Base-by-base conservation (phyloP, 1,140 invertebrate species). In the Cydia strobilella region DNA sequence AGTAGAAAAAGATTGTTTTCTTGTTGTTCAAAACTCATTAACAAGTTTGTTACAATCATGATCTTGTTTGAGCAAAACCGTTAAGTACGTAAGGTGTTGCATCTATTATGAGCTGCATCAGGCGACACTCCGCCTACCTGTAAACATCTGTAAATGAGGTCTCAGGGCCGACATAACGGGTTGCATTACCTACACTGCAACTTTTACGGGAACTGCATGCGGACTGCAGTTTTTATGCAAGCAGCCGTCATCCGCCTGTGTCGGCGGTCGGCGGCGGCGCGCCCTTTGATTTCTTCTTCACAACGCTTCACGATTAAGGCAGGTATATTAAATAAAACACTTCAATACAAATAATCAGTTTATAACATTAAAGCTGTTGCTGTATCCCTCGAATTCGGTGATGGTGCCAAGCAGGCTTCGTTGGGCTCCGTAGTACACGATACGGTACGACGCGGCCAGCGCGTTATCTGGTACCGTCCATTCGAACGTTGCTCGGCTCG, bases 351-450 rank as follows among this genome's bases (percentile, higher is more conserved):
- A 23, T 59, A 59, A 23, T 23, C 10, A 59, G 20, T 59, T n/a
- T 59, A 59, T 74, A 74, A 74, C 74, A 18, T 69, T 63, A 72
- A 90, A 88, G 63, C 54, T 77, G 20, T 84, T 73, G 2, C 83
- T 83, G 15, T 75, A 59, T 12, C 84, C 90, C 6, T 35, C 72
- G 74, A 90, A 90, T 0, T 77, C 75, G 0, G 76, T 77, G 31
- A 89, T 35, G 7, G 42, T 73, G 0, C 88, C 88, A 0, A 82
- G 27, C 1, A 87, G 12, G 9, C 75, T 72, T 7, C 82, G 74
- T 2, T 83, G 48, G 0, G 84, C 79, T 3, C 89, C 89, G 63
- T 79, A 65, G 75, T 92, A 90, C 18, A 80, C 80, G 12, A 90
- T 75, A 0, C 89, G 78, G 77, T 91, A 78, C 2, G 79, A 35